Evolutionary conservation across 2,113 vertebrate genomes (phyloP).

Genomic region (Aythya baeri): DNA sequence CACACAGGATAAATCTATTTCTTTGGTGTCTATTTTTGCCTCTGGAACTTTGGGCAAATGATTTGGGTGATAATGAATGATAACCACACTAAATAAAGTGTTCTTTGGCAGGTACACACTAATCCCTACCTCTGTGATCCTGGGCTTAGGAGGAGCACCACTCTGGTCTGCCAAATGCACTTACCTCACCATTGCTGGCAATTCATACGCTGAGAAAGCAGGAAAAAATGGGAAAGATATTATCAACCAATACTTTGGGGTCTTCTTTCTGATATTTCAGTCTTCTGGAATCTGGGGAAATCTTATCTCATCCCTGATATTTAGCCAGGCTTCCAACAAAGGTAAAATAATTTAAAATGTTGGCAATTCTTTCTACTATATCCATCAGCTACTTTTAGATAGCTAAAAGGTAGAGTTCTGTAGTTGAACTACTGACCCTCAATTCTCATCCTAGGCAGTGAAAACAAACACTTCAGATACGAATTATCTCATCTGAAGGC

Average conservation of each 20-base stretch:
- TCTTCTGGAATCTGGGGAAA: slow-evolving; percentile 93
- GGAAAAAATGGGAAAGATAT: slow-evolving; percentile 80
- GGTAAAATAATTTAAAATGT: slow-evolving; percentile 72
- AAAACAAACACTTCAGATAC: not conserved
- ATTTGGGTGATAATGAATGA: not conserved
- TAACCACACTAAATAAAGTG: not conserved
- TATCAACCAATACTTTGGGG: slow-evolving; percentile 92
- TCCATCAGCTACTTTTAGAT: not conserved
- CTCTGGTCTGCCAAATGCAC: slow-evolving; percentile 95
- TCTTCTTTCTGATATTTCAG: slow-evolving; percentile 96
- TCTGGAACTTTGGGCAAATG: not conserved
- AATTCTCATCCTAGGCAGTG: not conserved
- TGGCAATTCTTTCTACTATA: not conserved
- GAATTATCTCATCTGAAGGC: not conserved
- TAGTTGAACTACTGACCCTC: not conserved
- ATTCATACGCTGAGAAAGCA: slow-evolving; percentile 66
- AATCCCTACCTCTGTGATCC: slow-evolving; percentile 88
- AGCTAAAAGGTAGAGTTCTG: not conserved
- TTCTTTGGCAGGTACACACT: slow-evolving; percentile 86
- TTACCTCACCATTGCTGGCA: slow-evolving; percentile 89
- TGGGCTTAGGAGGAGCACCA: slow-evolving; percentile 91
- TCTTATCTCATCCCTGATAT: slow-evolving; percentile 93
- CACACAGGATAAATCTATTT: not conserved
- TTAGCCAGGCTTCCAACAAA: slow-evolving; percentile 79
- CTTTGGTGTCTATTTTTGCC: not conserved